These are phyloP conservation scores for Drosophila monieri DNA, from an alignment of 2,888 invertebrate genomes.

Conservation along the genomic window DNA sequence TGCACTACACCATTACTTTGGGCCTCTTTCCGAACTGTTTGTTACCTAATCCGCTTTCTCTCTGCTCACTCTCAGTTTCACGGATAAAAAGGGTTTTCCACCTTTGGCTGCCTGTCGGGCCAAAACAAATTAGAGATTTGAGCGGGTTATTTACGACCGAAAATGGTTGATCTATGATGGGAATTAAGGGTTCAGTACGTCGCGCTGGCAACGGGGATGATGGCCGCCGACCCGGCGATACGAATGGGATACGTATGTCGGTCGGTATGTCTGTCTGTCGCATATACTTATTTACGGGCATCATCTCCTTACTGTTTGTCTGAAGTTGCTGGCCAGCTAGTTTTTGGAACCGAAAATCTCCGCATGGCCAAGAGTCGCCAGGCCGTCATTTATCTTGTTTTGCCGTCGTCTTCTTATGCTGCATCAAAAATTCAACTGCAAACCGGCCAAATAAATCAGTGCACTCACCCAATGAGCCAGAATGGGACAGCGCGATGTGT, in stretches of 20 bases:
- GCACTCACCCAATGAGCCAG: constrained; percentile 64
- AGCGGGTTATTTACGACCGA: constrained; percentile 77
- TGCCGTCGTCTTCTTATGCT: constrained; percentile 61
- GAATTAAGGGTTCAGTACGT: constrained; percentile 66
- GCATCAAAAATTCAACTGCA: constrained; percentile 75
- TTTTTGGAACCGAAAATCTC: constrained; percentile 53
- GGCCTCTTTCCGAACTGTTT: not conserved
- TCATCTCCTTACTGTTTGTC: constrained; percentile 7
- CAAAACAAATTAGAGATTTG: constrained; percentile 82
- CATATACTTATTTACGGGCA: not conserved
- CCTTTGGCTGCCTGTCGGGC: constrained; percentile 57
- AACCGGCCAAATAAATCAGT: constrained; percentile 84
- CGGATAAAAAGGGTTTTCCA: constrained; percentile 72
- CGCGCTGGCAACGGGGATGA: constrained; percentile 34
- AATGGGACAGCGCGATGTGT: constrained; percentile 61
- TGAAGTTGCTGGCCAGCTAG: constrained; percentile 32
- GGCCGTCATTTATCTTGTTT: constrained; percentile 79
- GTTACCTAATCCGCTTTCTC: constrained; percentile 30
- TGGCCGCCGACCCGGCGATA: constrained; percentile 11
- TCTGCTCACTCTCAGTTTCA: constrained; percentile 26
- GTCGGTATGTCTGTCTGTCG: not conserved
- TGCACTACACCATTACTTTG: not conserved
- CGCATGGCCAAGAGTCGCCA: constrained; percentile 66
- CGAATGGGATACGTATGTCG: constrained; percentile 2
- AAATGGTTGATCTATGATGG: constrained; percentile 81